Evolutionary conservation across 2,113 vertebrate genomes (phyloP).

Genomic region (Tupaia tana): DNA sequence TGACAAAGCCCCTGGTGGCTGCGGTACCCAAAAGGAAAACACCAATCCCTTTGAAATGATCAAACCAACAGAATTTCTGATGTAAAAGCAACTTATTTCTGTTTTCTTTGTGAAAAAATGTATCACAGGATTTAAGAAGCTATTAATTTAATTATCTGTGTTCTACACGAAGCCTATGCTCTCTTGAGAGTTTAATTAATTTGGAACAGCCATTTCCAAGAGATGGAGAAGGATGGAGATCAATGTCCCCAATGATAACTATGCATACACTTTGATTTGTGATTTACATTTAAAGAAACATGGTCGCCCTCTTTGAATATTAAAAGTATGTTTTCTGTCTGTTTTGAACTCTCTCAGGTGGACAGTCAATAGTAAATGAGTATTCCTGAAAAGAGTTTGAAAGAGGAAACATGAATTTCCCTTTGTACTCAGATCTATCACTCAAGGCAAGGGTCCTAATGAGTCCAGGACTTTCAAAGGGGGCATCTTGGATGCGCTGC

Average conservation of each 20-base stretch:
- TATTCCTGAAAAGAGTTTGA: not conserved
- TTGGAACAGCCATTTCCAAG: slow-evolving; percentile 80
- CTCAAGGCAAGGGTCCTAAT: not conserved
- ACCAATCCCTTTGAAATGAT: slow-evolving; percentile 44
- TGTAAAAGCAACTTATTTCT: slow-evolving; percentile 76
- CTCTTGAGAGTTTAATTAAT: slow-evolving; percentile 81
- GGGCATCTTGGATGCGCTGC: not conserved
- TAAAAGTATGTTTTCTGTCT: slow-evolving; percentile 31
- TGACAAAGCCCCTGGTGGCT: slow-evolving; percentile 16
- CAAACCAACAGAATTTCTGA: slow-evolving; percentile 52
- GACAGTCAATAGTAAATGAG: not conserved
- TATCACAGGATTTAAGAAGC: slow-evolving; percentile 83
- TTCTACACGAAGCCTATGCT: slow-evolving; percentile 78
- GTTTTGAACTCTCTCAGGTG: not conserved
- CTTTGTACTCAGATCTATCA: not conserved
- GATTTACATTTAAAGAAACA: slow-evolving; percentile 60
- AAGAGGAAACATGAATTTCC: not conserved
- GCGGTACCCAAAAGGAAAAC: slow-evolving; percentile 31
- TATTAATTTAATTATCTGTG: slow-evolving; percentile 84
- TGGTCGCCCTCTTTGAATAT: not conserved
- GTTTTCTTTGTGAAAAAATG: slow-evolving; percentile 81
- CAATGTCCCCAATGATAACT: slow-evolving; percentile 72
- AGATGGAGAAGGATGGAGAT: slow-evolving; percentile 73
- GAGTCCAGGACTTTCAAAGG: not conserved
- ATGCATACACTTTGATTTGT: slow-evolving; percentile 46